These are phyloP conservation scores for Myzus persicae DNA, from an alignment of 1,140 invertebrate genomes.

Conservation along the genomic window DNA sequence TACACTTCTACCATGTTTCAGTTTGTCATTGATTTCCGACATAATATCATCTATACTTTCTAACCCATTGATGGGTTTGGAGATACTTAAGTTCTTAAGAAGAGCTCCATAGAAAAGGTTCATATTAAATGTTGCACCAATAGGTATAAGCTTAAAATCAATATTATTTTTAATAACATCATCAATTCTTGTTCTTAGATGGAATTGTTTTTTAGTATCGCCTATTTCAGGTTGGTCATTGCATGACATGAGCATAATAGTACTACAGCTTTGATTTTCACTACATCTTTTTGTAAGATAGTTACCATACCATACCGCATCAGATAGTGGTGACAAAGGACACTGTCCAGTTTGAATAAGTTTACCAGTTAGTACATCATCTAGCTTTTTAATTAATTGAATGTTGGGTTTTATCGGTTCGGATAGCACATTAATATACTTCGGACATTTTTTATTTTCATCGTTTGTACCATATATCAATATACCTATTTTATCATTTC, in stretches of 20 bases:
- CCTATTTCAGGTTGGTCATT: slow-evolving; percentile 37
- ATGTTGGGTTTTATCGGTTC: slow-evolving; percentile 25
- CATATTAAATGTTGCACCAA: slow-evolving; percentile 46
- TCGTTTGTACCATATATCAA: slow-evolving; percentile 54
- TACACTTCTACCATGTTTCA: slow-evolving; percentile 36
- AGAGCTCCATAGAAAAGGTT: slow-evolving; percentile 47
- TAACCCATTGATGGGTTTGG: not conserved
- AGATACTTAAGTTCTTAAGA: not conserved
- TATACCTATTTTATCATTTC: slow-evolving; percentile 55
- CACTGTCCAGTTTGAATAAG: slow-evolving; percentile 19
- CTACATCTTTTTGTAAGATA: slow-evolving; percentile 51
- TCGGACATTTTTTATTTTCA: slow-evolving; percentile 33
- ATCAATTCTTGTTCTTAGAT: slow-evolving; percentile 46
- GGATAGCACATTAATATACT: slow-evolving; percentile 40
- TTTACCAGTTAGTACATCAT: slow-evolving; percentile 2
- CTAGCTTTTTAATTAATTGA: slow-evolving; percentile 40
- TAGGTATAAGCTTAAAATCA: slow-evolving; percentile 54
- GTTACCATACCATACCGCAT: slow-evolving; percentile 44
- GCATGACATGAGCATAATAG: slow-evolving; percentile 57
- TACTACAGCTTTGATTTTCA: slow-evolving; percentile 43
- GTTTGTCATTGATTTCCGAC: slow-evolving; percentile 26
- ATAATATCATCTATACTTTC: slow-evolving; percentile 42
- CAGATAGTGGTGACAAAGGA: not conserved
- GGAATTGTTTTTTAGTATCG: slow-evolving; percentile 11
- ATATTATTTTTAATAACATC: slow-evolving; percentile 52